Percentiles rank a stretch among this genome's conserved stretches.
These are phyloP conservation scores for Dusona sp. DNA, from an alignment of 2,888 invertebrate species.

Conservation along the genomic window DNA sequence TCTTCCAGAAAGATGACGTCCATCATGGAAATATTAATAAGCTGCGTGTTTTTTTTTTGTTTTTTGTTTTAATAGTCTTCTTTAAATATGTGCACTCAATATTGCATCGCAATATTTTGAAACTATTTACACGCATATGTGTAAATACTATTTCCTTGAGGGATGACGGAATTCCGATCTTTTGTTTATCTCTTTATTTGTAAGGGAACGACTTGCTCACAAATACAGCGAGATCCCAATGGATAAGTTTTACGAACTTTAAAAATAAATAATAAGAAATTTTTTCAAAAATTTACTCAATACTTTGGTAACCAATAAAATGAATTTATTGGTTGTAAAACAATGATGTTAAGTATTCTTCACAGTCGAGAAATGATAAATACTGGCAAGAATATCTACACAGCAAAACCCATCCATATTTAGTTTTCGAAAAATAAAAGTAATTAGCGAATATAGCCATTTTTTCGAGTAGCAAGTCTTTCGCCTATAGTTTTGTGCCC, in stretches of 20 bases:
- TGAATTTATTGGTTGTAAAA: too few species aligned
- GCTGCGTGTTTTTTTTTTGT: background rate
- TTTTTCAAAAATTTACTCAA: background rate
- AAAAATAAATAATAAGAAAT: background rate
- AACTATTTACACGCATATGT: background rate
- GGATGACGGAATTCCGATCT: background rate
- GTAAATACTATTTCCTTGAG: background rate
- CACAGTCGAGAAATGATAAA: too few species aligned
- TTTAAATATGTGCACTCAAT: too few species aligned
- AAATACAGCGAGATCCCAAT: background rate
- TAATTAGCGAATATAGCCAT: background rate
- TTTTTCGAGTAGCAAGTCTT: conserved; percentile 7
- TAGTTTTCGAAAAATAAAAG: background rate
- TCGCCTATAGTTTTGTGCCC: conserved; percentile 23
- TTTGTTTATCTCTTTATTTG: background rate
- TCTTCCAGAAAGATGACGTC: background rate
- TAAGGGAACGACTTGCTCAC: background rate
- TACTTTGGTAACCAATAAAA: too few species aligned
- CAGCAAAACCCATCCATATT: background rate
- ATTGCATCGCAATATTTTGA: background rate
- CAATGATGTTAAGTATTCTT: background rate
- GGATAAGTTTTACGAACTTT: background rate
- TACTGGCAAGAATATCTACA: background rate
- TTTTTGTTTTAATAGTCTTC: too few species aligned
- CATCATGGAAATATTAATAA: background rate